Percentiles rank a stretch among this genome's conserved stretches.
phyloP scores from a whole-genome alignment of 2,888 invertebrate species.

The Hydrotaea cyrtoneurina region DNA sequence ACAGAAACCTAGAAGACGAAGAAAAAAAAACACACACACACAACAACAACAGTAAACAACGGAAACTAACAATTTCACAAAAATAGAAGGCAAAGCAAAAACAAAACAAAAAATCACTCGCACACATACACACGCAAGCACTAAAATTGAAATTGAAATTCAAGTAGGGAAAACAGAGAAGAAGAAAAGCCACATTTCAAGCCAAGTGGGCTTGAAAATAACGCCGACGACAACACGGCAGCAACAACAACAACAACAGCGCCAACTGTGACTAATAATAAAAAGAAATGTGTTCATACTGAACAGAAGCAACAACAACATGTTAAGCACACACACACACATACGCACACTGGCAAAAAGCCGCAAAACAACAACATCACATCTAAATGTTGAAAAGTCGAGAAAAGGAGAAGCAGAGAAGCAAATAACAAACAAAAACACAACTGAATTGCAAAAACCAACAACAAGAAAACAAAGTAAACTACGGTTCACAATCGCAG shows the following conservation, averaged over 20 bases:
- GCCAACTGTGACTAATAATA: constrained; percentile 19
- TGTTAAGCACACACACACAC: constrained; percentile 29
- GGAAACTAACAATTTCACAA: background rate
- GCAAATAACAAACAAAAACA: background rate
- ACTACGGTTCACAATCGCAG: background rate
- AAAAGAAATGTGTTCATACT: constrained; percentile 13
- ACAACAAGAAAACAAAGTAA: background rate
- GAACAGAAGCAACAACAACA: constrained; percentile 8
- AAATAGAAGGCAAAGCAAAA: background rate
- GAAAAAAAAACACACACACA: background rate
- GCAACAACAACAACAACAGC: constrained; percentile 7
- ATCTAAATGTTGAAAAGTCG: constrained; percentile 6
- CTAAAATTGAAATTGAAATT: constrained; percentile 29
- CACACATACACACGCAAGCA: background rate
- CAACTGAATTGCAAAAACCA: background rate
- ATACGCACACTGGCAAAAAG: constrained; percentile 11
- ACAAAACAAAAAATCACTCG: background rate
- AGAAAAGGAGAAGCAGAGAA: constrained; percentile 22
- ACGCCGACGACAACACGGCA: background rate
- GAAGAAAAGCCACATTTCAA: background rate
- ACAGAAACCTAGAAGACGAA: too few relatives aligned
- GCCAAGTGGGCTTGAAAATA: constrained; percentile 16
- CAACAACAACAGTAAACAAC: background rate
- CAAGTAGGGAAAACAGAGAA: background rate
- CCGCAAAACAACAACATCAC: constrained; percentile 18